These are phyloP conservation scores for Platyura marginata DNA, from an alignment of 1,140 invertebrate species.

Conservation along the genomic window DNA sequence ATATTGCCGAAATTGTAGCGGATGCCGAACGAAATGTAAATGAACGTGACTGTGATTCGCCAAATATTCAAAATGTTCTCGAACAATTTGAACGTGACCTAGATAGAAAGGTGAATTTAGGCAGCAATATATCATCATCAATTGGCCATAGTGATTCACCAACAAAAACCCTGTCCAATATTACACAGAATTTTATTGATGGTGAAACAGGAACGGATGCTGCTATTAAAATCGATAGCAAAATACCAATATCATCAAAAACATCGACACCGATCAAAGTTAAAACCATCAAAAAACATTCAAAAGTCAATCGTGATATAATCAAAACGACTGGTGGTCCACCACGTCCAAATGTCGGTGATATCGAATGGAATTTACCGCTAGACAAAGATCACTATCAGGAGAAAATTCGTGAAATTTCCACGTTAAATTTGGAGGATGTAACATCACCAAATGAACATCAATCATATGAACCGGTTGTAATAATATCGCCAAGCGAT, in stretches of 20 bases:
- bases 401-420: slow-evolving; percentile 7
- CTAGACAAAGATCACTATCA: slow-evolving; percentile 19
- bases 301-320: slow-evolving; percentile 22
- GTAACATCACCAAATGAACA: background rate
- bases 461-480: background rate
- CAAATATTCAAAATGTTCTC: background rate
- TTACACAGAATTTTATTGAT: background rate
- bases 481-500: background rate
- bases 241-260: background rate
- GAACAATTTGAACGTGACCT: background rate
- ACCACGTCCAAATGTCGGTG: background rate
- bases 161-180: background rate
- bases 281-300: slow-evolving; percentile 26
- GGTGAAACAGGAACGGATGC: background rate
- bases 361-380: slow-evolving; percentile 24
- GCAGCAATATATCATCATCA: background rate
- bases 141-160: background rate
- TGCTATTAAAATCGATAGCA: background rate
- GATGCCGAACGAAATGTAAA: background rate
- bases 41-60: background rate
- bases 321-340: slow-evolving; percentile 9
- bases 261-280: slow-evolving; percentile 12
- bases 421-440: background rate
- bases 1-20: background rate
- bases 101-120: background rate